Conservation (phyloP, 2,113 vertebrate genomes). For the Equus przewalskii region DNA sequence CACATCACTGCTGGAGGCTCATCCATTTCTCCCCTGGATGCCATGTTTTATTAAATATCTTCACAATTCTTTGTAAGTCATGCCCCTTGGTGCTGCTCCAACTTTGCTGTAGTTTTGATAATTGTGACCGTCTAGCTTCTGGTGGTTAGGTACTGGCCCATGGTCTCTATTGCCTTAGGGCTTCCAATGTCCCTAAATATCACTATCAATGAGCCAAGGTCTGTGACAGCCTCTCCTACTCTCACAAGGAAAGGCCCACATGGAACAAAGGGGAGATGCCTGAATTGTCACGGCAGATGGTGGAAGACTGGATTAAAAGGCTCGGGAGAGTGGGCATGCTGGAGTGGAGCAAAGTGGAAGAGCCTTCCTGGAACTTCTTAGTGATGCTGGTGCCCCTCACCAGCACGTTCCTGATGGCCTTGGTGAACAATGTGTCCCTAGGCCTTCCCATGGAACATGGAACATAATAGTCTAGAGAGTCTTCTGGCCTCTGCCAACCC, state of each 20-base stretch:
- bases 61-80: background rate
- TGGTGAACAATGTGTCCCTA: background rate
- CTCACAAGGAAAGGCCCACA: background rate
- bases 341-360: background rate
- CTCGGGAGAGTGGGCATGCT: background rate
- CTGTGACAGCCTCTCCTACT: background rate
- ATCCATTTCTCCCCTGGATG: accelerated
- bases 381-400: background rate
- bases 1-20: background rate
- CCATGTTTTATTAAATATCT: background rate
- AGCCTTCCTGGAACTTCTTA: background rate
- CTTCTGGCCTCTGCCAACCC: background rate
- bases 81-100: background rate
- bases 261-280: background rate
- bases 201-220: background rate
- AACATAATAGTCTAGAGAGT: background rate
- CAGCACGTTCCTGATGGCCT: background rate
- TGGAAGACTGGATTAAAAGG: too few species aligned
- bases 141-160: background rate
- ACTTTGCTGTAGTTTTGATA: background rate
- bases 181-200: background rate
- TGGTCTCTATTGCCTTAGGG: background rate
- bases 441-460: background rate
- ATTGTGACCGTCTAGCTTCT: background rate
- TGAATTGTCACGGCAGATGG: background rate